Base-by-base conservation (phyloP, 2,113 vertebrate species). In the Syrmaticus mikado region DNA sequence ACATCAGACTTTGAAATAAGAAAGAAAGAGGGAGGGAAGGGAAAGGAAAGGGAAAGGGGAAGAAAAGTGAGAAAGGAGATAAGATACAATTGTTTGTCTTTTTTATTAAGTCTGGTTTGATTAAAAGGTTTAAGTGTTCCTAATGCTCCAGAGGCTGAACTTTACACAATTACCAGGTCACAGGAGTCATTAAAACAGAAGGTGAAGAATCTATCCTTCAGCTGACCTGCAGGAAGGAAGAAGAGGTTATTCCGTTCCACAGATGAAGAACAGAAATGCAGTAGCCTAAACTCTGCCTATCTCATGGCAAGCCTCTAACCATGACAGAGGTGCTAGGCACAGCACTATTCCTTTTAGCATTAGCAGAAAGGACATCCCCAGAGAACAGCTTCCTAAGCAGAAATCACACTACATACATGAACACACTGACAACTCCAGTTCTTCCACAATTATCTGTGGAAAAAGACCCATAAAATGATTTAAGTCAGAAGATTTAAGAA, bases 231-330 rank as follows among this genome's bases (percentile, higher is more conserved):
- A 77, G 25, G 38, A 90, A 84, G 24, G 24, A 41, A 50, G 82
- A 77, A 45, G 6, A 0, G 10, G 28, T n/a, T 77, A 60, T 61
- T 8, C 32, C 13, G 41, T 57, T 92, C 92, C 73, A 88, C 40
- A 82, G 65, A 50, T n/a, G 16, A 86, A 40, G 36, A 74, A 53
- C 17, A 83, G 27, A 83, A 83, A 62, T 36, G 73, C 36, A 81
- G 88, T 70, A 89, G 67, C 45, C 67, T 65, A n/a, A 93, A 73
- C 17, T 65, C 34, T 52, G 75, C 34, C 30, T 88, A 61, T 66
- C n/a, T 57, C n/a, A 14, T 1, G 85, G 34, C 32, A 45, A 85
- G 53, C 28, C 82, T 85, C 52, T 45, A 68, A 62, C 7, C 6
- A 2, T 45, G 75, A 92, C 55, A 81, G 73, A 45, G 53, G 48